These are phyloP conservation scores for Daphoenositta chrysoptera DNA, from an alignment of 2,113 vertebrate genomes.

Conservation along the genomic window DNA sequence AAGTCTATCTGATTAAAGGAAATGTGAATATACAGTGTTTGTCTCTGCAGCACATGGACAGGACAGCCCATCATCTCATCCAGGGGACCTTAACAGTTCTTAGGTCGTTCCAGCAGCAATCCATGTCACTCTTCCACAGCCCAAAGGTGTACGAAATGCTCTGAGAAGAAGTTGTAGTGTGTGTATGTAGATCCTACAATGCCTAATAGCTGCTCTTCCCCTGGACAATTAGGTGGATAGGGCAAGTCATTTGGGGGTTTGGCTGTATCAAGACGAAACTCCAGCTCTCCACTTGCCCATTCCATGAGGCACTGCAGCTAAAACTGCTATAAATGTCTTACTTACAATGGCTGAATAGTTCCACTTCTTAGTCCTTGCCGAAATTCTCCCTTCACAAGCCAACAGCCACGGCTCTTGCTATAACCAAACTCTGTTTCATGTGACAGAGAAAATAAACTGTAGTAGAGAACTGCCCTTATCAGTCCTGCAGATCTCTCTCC, in stretches of 20 bases:
- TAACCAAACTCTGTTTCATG: neutral
- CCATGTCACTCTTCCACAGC: neutral
- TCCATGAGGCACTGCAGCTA: neutral
- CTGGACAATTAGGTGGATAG: neutral
- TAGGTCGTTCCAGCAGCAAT: neutral
- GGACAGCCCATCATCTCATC: neutral
- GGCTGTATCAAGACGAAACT: neutral
- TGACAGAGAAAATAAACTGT: neutral
- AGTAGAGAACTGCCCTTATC: neutral
- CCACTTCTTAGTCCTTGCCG: neutral
- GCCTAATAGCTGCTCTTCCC: neutral
- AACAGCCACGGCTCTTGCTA: neutral
- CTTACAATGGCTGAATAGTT: neutral
- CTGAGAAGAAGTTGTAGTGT: neutral
- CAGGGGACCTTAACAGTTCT: no score
- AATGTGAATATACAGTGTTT: neutral
- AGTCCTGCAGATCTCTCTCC: neutral
- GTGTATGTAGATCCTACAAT: neutral
- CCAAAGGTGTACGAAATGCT: neutral
- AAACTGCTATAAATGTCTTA: neutral
- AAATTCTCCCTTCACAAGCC: neutral
- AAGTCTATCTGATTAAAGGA: neutral
- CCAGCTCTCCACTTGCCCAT: neutral
- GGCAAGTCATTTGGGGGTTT: neutral
- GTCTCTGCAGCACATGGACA: neutral